A percentile compares a stretch with the other conserved stretches of the same genome.
Conservation (phyloP, 2,797 vertebrate genomes). For the Dermochelys coriacea region DNA sequence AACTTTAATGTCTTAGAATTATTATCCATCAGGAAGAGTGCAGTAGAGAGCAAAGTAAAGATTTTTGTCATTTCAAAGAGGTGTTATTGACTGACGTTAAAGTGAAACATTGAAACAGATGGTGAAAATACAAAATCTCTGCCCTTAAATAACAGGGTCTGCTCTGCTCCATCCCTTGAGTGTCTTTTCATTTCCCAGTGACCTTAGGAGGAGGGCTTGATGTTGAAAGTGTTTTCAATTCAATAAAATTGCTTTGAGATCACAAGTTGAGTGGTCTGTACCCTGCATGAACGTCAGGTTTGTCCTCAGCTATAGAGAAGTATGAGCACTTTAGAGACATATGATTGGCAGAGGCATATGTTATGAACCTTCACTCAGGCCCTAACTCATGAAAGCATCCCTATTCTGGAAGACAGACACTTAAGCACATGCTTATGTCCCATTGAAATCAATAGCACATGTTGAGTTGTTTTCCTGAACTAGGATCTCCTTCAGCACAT, state of each 20-base stretch:
- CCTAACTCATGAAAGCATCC: background rate
- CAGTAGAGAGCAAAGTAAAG: conserved; percentile 29
- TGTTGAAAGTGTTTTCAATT: background rate
- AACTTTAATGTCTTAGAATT: conserved; percentile 47
- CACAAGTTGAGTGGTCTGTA: background rate
- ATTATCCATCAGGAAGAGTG: conserved; percentile 45
- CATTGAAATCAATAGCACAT: background rate
- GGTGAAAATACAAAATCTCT: conserved; percentile 12
- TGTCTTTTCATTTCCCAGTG: conserved; percentile 24
- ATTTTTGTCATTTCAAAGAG: conserved; percentile 36
- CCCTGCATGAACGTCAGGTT: background rate
- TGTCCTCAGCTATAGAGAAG: background rate
- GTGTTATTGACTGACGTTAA: conserved; percentile 17
- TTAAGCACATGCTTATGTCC: background rate
- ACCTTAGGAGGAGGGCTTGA: background rate
- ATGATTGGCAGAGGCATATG: background rate
- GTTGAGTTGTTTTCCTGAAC: background rate
- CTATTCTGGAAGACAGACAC: background rate
- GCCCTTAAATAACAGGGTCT: background rate
- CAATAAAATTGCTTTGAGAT: background rate
- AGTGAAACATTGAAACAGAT: conserved; percentile 13
- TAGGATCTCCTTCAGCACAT: background rate
- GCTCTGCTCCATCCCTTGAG: background rate
- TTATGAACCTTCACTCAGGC: background rate
- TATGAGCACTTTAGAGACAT: background rate